Conservation (phyloP, 2,888 invertebrate genomes). For the Platerodrilus igneus region DNA sequence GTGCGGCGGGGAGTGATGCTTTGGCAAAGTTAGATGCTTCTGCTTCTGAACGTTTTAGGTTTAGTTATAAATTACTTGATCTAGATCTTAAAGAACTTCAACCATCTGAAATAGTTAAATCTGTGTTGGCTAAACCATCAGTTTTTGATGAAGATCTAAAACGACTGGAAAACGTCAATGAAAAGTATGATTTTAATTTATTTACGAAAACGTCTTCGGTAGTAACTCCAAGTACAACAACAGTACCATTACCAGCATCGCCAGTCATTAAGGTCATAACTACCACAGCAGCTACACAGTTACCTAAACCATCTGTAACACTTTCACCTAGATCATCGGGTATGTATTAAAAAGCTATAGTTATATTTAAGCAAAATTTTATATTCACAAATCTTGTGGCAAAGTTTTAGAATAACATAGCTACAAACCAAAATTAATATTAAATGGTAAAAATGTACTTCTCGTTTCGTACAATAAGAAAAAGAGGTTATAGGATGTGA, state of each 20-base stretch:
- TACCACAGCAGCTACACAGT: constrained; percentile 26
- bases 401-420: constrained; percentile 18
- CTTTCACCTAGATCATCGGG: constrained; percentile 42
- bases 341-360: constrained; percentile 29
- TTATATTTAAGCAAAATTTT: too few relatives aligned
- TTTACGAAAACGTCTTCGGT: constrained; percentile 36
- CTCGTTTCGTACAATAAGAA: too few relatives aligned
- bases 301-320: constrained; percentile 43
- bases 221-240: constrained; percentile 11
- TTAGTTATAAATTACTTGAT: constrained; percentile 71
- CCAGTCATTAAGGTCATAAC: constrained; percentile 32
- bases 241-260: constrained; percentile 26
- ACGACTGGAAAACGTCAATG: constrained; percentile 79
- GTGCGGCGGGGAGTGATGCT: constrained; percentile 54
- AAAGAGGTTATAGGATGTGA: too few relatives aligned
- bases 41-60: constrained; percentile 54
- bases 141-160: constrained; percentile 96
- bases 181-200: constrained; percentile 64
- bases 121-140: constrained; percentile 84
- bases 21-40: constrained; percentile 51
- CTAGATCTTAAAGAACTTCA: constrained; percentile 75
- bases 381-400: too few relatives aligned
- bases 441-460: too few relatives aligned
- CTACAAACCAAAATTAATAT: constrained; percentile 16
- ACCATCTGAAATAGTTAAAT: constrained; percentile 91